phyloP scores from a whole-genome alignment of 2,888 invertebrate species.

The Horisme vitalbata region DNA sequence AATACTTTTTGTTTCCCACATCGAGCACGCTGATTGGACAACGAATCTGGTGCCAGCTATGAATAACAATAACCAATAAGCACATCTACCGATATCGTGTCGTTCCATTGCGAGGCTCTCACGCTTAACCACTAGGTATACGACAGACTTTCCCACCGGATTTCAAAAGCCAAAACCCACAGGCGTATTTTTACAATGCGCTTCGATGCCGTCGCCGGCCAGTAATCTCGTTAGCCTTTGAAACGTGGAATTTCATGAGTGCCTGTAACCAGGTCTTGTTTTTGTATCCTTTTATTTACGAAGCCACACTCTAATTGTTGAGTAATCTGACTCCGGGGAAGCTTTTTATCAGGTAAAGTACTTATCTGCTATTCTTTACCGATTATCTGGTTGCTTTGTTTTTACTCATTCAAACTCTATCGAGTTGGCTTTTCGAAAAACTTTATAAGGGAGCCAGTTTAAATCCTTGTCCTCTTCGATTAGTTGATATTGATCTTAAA shows the following conservation, averaged over 20 bases:
- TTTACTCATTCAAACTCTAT: no score
- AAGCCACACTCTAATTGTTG: background rate
- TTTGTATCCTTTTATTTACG: slow-evolving; percentile 4
- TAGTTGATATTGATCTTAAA: no score
- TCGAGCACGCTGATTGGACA: no score
- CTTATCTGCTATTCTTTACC: background rate
- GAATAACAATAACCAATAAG: no score
- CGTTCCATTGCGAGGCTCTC: background rate
- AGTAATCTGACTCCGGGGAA: background rate
- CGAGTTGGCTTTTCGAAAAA: no score
- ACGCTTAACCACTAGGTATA: background rate
- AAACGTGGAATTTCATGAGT: slow-evolving; percentile 4
- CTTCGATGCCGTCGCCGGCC: background rate
- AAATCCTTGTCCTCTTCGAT: no score
- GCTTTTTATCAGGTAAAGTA: no score
- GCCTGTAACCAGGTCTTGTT: background rate
- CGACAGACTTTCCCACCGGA: background rate
- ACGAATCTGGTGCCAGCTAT: no score
- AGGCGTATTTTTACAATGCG: background rate
- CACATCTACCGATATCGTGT: no score
- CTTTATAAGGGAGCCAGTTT: no score
- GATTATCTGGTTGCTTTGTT: background rate
- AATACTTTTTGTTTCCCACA: no score
- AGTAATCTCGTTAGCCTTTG: slow-evolving; percentile 9
- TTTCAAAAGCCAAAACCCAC: background rate